Conservation (phyloP, 1,140 invertebrate species). For the Delia radicum region DNA sequence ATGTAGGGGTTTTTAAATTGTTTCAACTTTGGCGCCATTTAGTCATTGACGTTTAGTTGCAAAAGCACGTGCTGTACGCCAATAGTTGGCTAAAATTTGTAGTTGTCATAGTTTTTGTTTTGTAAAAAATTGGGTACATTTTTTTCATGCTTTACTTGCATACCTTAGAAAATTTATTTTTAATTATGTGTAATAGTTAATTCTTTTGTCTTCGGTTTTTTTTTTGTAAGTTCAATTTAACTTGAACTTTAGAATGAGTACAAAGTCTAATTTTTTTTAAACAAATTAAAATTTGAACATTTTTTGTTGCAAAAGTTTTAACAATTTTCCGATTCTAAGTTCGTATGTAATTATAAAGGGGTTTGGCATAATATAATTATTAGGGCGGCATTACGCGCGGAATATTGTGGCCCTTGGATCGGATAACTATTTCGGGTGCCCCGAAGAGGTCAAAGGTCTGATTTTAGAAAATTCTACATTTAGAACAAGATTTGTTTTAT, state of each 20-base stretch:
- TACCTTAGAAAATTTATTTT: not conserved
- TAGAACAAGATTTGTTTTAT: too few relatives aligned
- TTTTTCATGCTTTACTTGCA: not conserved
- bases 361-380: too few relatives aligned
- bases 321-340: not conserved
- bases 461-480: too few relatives aligned
- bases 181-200: not conserved
- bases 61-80: slow-evolving; percentile 28
- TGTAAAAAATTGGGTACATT: too few relatives aligned
- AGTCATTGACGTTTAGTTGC: slow-evolving; percentile 22
- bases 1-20: too few relatives aligned
- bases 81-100: slow-evolving; percentile 6
- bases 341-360: too few relatives aligned
- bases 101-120: not conserved
- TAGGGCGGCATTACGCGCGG: too few relatives aligned
- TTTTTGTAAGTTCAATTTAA: not conserved
- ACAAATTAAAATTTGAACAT: not conserved
- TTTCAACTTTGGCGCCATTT: slow-evolving; percentile 21
- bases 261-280: not conserved
- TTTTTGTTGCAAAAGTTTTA: too few relatives aligned
- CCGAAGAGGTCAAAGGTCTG: too few relatives aligned
- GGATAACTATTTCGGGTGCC: too few relatives aligned
- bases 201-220: too few relatives aligned
- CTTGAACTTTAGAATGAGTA: not conserved
- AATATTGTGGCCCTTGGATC: too few relatives aligned